These are phyloP conservation scores for Nansenia antarctica DNA, from an alignment of 2,113 vertebrate genomes.

Conservation along the genomic window DNA sequence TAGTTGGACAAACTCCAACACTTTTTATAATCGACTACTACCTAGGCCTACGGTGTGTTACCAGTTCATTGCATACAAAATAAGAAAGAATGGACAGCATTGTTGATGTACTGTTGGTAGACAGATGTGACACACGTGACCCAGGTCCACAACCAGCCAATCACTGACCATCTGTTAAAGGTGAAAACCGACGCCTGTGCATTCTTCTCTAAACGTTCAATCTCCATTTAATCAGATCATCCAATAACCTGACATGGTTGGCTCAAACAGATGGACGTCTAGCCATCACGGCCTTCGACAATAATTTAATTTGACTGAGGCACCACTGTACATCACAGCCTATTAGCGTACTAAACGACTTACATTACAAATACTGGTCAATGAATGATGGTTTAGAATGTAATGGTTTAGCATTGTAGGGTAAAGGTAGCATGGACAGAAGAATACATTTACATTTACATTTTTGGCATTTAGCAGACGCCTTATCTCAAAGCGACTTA, in stretches of 20 bases:
- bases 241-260: constrained; percentile 55
- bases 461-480: constrained; percentile 35
- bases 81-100: no score
- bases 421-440: constrained; percentile 21
- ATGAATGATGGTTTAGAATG: constrained; percentile 30
- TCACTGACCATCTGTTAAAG: constrained; percentile 42
- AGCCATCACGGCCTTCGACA: constrained; percentile 25
- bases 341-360: constrained; percentile 46
- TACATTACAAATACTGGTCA: constrained; percentile 23
- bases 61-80: no score
- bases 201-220: constrained; percentile 41
- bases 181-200: constrained; percentile 38
- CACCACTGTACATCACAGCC: neutral
- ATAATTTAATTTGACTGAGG: constrained; percentile 45
- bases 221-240: constrained; percentile 66
- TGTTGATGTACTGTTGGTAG: no score
- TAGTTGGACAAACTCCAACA: neutral
- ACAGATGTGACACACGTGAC: neutral
- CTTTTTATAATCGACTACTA: neutral
- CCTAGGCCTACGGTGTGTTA: neutral
- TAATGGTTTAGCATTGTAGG: neutral
- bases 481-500: constrained; percentile 50
- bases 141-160: neutral
- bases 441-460: no score
- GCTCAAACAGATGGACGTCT: constrained; percentile 46